Evolutionary conservation across 2,113 vertebrate species (phyloP), one percentile per base, ranked within the genome.

Genomic region (Pseudois nayaur): DNA sequence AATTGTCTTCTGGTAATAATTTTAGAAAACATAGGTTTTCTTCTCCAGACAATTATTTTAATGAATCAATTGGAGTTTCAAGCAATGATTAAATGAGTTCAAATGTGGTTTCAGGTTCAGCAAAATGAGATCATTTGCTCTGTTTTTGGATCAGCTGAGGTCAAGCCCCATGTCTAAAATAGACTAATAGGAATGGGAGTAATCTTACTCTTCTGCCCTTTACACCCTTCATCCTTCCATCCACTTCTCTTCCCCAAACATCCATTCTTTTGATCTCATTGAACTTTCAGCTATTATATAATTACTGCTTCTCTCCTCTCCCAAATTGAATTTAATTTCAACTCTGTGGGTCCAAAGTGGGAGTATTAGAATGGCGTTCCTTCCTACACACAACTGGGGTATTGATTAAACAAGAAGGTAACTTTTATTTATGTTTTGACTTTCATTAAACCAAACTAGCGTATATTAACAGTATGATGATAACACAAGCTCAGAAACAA

Each of bases 1-100:
- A 64, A 95, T 97, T 97, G 97, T 87, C 88, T 97, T 97, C 97
- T 95, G 88, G 76, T 87, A 91, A 91, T 93, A 97, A 92, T 97
- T 97, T 97, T 79, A 93, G 55, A 98, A 97, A 97, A 91, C 59
- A 97, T 50, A 84, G 76, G 67, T 88, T 97, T 97, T 89, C 95
- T 93, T 95, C 97, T 71, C 43, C 16, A 91, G 91, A 55, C 67
- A 94, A 96, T 97, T 97, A 97, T 93, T 91, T 96, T 95, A 97
- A 97, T 94, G 88, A 97, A 78, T 88, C 94, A 96, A 62, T 57
- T 95, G 93, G 57, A 82, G 89, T 97, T 98, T 97, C 17, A 94
- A 98, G 78, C 94, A 97, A 93, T 85, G 84, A 90, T 96, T 88
- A 97, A 96, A 83, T 94, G 79, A 93, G 54, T 90, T 96, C 55